Percentiles rank a stretch among this genome's conserved stretches.
Evolutionary conservation across 2,888 invertebrate genomes (phyloP).

Genomic region (Ophion slaviceki): DNA sequence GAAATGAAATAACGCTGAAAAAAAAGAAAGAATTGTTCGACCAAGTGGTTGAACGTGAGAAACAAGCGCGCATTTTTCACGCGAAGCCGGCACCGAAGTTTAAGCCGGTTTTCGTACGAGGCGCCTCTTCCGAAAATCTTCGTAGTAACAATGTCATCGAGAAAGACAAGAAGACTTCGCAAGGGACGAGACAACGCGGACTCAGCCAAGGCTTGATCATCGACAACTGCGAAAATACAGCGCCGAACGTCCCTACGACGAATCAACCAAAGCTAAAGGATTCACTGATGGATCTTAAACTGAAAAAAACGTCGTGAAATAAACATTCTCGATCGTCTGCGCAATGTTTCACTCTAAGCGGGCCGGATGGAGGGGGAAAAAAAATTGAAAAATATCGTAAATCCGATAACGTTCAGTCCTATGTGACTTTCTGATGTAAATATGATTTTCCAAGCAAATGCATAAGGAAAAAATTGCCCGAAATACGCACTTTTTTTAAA

Average conservation of each 20-base stretch:
- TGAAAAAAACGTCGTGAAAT: conserved; percentile 32
- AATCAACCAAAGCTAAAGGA: conserved; percentile 32
- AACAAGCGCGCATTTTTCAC: conserved; percentile 88
- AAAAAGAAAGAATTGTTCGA: conserved; percentile 87
- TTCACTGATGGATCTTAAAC: conserved; percentile 31
- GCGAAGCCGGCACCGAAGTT: conserved; percentile 88
- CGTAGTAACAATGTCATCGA: conserved; percentile 11
- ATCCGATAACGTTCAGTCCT: not conserved
- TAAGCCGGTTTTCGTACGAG: conserved; percentile 82
- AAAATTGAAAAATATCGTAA: not conserved
- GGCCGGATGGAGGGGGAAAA: not conserved
- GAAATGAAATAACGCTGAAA: conserved; percentile 86
- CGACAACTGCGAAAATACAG: conserved; percentile 58
- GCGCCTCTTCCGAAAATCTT: conserved; percentile 74
- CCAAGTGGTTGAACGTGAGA: conserved; percentile 86
- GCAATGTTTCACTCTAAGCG: not conserved
- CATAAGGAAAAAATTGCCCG: not conserved
- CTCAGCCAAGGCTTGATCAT: conserved; percentile 36
- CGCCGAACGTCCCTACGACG: conserved; percentile 33
- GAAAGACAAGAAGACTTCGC: conserved; percentile 11
- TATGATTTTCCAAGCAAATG: not conserved
- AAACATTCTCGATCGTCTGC: not conserved
- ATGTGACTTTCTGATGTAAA: not conserved
- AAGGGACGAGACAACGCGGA: conserved; percentile 3
- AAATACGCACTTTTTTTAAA: not conserved